Conservation (phyloP, 2,888 invertebrate species). For the Isoperla grammatica region DNA sequence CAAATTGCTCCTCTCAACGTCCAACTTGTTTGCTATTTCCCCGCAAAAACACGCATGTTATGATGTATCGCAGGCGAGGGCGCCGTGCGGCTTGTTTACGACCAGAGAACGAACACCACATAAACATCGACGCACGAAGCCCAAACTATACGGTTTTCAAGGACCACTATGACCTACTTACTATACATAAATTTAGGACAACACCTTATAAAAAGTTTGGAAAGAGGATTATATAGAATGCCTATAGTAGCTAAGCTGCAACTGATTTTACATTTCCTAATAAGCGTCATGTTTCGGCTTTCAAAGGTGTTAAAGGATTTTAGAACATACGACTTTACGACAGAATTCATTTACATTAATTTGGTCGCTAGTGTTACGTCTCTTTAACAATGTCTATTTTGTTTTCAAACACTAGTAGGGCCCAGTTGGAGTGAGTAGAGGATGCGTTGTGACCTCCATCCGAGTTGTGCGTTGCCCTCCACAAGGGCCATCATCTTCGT, state of each 20-base stretch:
- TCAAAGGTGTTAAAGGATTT: too few species aligned
- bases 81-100: too few species aligned
- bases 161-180: slow-evolving; percentile 6
- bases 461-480: background rate
- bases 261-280: too few species aligned
- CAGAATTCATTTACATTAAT: slow-evolving; percentile 7
- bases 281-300: too few species aligned
- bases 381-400: slow-evolving; percentile 8
- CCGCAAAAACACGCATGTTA: background rate
- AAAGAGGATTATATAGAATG: slow-evolving; percentile 4
- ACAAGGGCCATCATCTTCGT: slow-evolving; percentile 9
- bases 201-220: slow-evolving; percentile 11
- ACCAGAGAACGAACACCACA: too few species aligned
- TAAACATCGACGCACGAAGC: too few species aligned
- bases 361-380: too few species aligned
- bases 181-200: slow-evolving; percentile 16
- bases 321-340: slow-evolving; percentile 2
- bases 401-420: slow-evolving; percentile 1
- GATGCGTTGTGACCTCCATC: slow-evolving; percentile 4
- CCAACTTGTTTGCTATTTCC: background rate
- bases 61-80: background rate
- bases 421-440: too few species aligned
- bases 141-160: too few species aligned
- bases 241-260: too few species aligned
- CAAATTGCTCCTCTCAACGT: background rate